These are phyloP conservation scores for Xiphophorus birchmanni DNA, from an alignment of 2,797 vertebrate genomes.

Conservation along the genomic window DNA sequence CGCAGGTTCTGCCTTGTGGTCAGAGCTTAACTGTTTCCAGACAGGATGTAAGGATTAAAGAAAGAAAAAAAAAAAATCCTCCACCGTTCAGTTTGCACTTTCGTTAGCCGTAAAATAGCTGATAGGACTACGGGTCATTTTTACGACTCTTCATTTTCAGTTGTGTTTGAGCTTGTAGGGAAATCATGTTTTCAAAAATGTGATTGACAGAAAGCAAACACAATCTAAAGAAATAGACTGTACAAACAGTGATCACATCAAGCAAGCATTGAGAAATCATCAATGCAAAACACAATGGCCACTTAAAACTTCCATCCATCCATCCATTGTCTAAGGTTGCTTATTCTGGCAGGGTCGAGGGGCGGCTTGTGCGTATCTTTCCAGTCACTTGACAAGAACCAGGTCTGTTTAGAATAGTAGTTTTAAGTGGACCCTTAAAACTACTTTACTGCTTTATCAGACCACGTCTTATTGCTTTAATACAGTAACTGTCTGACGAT, in stretches of 20 bases:
- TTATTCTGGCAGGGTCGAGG: too few relatives aligned
- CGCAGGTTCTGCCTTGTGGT: not conserved
- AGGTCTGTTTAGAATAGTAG: too few relatives aligned
- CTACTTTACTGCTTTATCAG: too few relatives aligned
- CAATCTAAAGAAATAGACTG: not conserved
- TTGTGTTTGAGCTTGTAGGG: not conserved
- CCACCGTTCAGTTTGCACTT: conserved; percentile 7
- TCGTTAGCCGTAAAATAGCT: conserved; percentile 3
- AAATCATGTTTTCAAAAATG: not conserved
- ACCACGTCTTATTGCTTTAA: not conserved
- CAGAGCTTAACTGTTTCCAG: conserved; percentile 1
- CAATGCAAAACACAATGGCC: not conserved
- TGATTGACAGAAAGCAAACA: not conserved
- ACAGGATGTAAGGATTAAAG: conserved; percentile 17
- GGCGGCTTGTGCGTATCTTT: too few relatives aligned
- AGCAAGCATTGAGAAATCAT: not conserved
- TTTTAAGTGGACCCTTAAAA: too few relatives aligned
- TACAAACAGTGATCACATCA: not conserved
- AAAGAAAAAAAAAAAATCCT: conserved; percentile 8
- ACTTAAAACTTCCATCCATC: too few relatives aligned
- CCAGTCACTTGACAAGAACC: too few relatives aligned
- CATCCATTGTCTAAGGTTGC: too few relatives aligned
- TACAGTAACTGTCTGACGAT: not conserved
- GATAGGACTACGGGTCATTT: not conserved
- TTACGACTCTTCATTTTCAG: not conserved